A percentile compares a stretch with the other conserved stretches of the same genome.
phyloP scores from a whole-genome alignment of 2,113 vertebrate species.

The Actenoides lindsayi region DNA sequence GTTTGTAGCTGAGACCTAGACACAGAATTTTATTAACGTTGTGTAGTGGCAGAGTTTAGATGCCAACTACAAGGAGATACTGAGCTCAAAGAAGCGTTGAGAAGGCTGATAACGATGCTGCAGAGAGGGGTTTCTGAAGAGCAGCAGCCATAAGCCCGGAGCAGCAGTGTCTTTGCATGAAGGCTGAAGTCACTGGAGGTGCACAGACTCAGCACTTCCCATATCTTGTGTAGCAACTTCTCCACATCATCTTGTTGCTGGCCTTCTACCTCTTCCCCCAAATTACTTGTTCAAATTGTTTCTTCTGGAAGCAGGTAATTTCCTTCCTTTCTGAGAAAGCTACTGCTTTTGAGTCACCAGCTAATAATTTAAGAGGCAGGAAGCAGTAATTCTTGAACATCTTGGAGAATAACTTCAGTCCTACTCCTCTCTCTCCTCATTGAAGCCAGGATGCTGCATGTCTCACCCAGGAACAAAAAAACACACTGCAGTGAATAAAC shows the following conservation, averaged over 20 bases:
- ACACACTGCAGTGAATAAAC: not conserved
- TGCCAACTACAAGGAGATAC: not conserved
- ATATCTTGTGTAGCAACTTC: not conserved
- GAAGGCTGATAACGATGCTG: not conserved
- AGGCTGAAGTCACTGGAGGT: not conserved
- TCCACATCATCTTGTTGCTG: not conserved
- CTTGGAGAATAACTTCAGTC: not conserved
- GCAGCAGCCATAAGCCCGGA: not conserved
- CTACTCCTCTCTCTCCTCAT: not conserved
- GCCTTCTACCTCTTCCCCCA: not conserved
- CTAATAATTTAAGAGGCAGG: not conserved
- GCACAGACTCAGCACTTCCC: not conserved
- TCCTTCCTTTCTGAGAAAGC: not conserved
- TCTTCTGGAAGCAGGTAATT: not conserved
- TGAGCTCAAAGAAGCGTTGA: not conserved
- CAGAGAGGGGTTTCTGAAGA: not conserved
- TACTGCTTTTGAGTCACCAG: not conserved
- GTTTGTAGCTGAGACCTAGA: not conserved
- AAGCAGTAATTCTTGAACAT: not conserved
- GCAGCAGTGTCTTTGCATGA: not conserved
- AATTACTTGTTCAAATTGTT: not conserved
- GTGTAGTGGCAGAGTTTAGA: not conserved
- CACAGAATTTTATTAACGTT: not conserved
- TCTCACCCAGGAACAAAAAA: not conserved
- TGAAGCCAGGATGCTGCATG: not conserved